Conservation (phyloP, 2,888 invertebrate species). For the Melanophora roralis region DNA sequence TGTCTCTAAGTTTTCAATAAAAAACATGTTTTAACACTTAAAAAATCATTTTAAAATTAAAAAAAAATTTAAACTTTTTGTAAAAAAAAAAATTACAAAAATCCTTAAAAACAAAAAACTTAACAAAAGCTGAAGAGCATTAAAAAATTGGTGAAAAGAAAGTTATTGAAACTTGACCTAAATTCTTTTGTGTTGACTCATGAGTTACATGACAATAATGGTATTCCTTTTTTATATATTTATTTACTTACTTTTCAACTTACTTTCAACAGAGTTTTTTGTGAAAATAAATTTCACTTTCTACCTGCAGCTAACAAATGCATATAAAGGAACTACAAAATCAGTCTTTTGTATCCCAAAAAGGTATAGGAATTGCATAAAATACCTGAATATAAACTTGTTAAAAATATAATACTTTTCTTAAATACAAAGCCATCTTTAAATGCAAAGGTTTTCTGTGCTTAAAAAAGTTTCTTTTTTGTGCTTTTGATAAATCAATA, state of each 20-base stretch:
- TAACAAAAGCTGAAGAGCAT: conserved; percentile 16
- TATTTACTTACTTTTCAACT: neutral
- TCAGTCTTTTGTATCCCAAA: neutral
- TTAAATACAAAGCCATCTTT: neutral
- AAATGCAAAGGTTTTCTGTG: neutral
- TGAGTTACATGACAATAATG: neutral
- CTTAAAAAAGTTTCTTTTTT: no score
- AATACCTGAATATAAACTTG: neutral
- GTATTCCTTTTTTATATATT: neutral
- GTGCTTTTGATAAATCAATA: no score
- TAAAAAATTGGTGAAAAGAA: no score
- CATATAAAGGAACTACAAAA: neutral
- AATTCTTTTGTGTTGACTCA: conserved; percentile 27
- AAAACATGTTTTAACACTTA: no score
- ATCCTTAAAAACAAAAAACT: no score
- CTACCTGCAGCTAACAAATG: neutral
- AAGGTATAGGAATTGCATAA: neutral
- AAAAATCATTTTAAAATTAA: no score
- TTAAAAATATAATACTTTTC: neutral
- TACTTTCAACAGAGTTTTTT: neutral
- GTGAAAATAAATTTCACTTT: conserved; percentile 36
- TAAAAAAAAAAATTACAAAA: neutral
- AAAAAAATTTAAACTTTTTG: no score
- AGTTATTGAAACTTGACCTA: conserved; percentile 18
- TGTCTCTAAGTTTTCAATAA: no score